Conservation (phyloP, 2,888 invertebrate genomes). For the Lycaena phlaeas region DNA sequence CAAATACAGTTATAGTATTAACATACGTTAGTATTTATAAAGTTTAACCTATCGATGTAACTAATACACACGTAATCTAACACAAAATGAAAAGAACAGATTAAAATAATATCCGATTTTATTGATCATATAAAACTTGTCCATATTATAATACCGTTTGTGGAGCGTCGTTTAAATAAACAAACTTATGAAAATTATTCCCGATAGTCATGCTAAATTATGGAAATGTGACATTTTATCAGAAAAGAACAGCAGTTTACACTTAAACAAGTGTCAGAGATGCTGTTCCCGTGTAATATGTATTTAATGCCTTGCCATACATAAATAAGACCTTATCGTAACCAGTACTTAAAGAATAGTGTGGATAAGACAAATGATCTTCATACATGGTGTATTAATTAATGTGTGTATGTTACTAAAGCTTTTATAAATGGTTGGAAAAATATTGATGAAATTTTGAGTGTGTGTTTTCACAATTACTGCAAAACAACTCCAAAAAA, state of each 20-base stretch:
- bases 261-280: conserved; percentile 61
- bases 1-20: too few species aligned
- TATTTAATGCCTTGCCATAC: not conserved
- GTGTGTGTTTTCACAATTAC: too few species aligned
- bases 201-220: conserved; percentile 48
- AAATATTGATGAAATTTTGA: too few species aligned
- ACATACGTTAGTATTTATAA: too few species aligned
- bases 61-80: too few species aligned
- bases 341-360: not conserved
- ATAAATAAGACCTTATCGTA: not conserved
- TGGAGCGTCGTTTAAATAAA: not conserved
- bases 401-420: too few species aligned
- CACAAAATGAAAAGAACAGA: too few species aligned
- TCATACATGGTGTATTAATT: too few species aligned
- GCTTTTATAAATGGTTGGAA: too few species aligned
- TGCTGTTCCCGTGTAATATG: not conserved
- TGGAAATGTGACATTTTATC: conserved; percentile 66
- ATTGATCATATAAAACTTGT: conserved; percentile 5
- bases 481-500: too few species aligned
- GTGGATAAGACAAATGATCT: too few species aligned
- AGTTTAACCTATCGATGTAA: too few species aligned
- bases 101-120: conserved; percentile 4
- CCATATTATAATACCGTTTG: conserved; percentile 8
- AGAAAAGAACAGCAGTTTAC: conserved; percentile 65
- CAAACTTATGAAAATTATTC: conserved; percentile 28